Evolutionary conservation across 2,113 vertebrate genomes (phyloP), one percentile per base, ranked within the genome.

Genomic region (Jacana jacana): DNA sequence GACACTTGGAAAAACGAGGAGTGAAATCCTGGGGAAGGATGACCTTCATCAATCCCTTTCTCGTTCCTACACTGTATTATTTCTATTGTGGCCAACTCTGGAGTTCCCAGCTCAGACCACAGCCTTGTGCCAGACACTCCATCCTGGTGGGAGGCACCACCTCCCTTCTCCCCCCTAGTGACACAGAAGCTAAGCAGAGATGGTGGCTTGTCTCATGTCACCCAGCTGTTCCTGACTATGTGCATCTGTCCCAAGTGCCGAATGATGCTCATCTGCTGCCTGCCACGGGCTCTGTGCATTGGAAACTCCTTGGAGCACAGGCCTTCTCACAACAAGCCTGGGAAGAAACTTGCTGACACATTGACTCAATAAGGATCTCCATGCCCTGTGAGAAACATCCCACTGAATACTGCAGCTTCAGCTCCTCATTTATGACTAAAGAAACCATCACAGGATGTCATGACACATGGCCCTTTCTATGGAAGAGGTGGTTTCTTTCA

Each of bases 381-480:
- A 0, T 24, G 40, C 19, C 70, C 60, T n/a, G 27, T 44, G 30
- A 68, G 61, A n/a, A 57, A 33, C 19, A 17, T 48, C 23, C 22
- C 46, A 28, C 18, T 6, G 20, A 3, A 9, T 20, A 33, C 69
- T 51, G 58, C 42, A 64, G 51, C 46, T 46, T 60, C 87, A 46
- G 42, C 46, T 23, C 31, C 71, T 63, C 48, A 49, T 80, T 6
- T 31, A 5, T 28, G 22, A 9, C 30, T 17, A 18, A 27, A 3
- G 33, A 31, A 51, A 12, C 30, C 63, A 17, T 2, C 20, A 20
- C 39, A 17, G 12, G 25, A 19, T 33, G 60, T 55, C 60, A 75
- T 0, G 3, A 8, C 1, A 1, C 20, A 6, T 19, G 33, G 30
- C 24, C 27, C n/a, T 60, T 37, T 39, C 71, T 28, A 5, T 5